Evolutionary conservation across 2,113 vertebrate species (phyloP).

Genomic region (Oreochromis spilurus): DNA sequence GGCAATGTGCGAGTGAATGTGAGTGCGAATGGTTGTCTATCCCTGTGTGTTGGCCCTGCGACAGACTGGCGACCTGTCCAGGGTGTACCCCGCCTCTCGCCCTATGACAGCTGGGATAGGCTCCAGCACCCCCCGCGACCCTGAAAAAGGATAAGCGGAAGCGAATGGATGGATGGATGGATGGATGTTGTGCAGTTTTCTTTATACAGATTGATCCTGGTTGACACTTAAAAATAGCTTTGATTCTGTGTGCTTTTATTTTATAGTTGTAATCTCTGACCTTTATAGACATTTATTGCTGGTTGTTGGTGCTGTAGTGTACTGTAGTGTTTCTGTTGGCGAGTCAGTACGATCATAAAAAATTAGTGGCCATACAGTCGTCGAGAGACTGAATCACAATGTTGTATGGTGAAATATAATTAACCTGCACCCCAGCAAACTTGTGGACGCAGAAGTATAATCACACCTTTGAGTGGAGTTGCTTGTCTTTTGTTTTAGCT

Average conservation of each 20-base stretch:
- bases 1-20: too few species aligned
- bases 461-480: neutral
- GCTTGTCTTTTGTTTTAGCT: neutral
- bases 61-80: too few species aligned
- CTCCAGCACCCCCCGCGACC: too few species aligned
- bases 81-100: too few species aligned
- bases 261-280: neutral
- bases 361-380: accelerated
- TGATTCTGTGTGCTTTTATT: neutral
- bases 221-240: neutral
- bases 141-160: too few species aligned
- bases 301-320: neutral
- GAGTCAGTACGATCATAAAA: neutral
- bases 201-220: neutral
- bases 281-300: neutral
- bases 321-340: accelerated
- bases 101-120: too few species aligned
- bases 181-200: neutral
- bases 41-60: too few species aligned
- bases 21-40: too few species aligned
- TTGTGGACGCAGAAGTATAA: neutral
- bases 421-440: neutral
- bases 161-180: too few species aligned
- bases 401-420: neutral
- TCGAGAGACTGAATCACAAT: neutral